Evolutionary conservation across 2,888 invertebrate species (phyloP), one percentile per base, ranked within the genome.

Genomic region (Dasysyrphus tricinctus): DNA sequence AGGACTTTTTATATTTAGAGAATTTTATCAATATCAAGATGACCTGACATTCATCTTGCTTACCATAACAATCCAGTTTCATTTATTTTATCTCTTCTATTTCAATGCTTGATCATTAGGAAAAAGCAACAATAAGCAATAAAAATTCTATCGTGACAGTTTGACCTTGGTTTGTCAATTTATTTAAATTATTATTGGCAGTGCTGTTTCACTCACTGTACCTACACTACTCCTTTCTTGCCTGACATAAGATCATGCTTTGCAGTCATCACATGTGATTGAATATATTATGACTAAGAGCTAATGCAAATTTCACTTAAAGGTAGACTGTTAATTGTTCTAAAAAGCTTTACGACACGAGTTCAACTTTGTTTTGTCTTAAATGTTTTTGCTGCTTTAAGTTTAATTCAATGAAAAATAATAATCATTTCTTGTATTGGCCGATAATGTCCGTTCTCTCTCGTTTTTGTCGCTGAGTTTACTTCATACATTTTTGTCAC

Each of bases 201-300:
- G 61, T 74, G 47, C 6, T 59, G 44, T 32, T 49, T 19, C 32
- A 9, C 0, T 14, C 24, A 14, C 24, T 24, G n/a, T n/a, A n/a
- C 6, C 1, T 54, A 32, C 14, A 7, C 12, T 14, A 54, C 54
- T 54, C n/a, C 54, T 7, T 54, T 8, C n/a, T 24, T 54, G 51
- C 7, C 7, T 4, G 54, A 19, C 63, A 79, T 83, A 70, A 83
- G 70, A 63, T 82, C 73, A 82, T 44, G 8, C 42, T 51, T 70
- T 83, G 75, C 65, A 75, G 75, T 37, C 61, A 57, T 79, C 9
- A 19, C n/a, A 61, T 75, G 69, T 74, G 61, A 49, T 44, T 49
- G 14, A 65, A 32, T 9, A 49, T n/a, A 19, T 24, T 29, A 59
- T 77, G 77, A 82, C 24, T 81, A 63, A 76, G 70, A 47, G 5